Conservation (phyloP, 1,140 invertebrate genomes). For the Bicyclus anynana region DNA sequence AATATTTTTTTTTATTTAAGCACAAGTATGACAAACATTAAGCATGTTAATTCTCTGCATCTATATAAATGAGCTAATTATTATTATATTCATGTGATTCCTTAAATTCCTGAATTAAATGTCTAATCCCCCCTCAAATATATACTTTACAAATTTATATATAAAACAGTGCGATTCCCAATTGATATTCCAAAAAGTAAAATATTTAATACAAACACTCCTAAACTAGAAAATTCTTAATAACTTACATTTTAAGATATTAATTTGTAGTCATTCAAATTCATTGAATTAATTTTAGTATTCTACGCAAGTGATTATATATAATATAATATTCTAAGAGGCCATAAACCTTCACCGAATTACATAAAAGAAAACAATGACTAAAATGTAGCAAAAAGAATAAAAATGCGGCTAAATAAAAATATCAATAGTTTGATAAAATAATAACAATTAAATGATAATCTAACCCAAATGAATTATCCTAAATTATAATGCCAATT, state of each 20-base stretch:
- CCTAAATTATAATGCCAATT: conserved; percentile 18
- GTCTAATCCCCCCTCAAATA: conserved; percentile 38
- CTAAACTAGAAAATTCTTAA: conserved; percentile 28
- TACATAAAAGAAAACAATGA: conserved; percentile 18
- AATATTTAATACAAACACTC: conserved; percentile 23
- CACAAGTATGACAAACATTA: conserved; percentile 67
- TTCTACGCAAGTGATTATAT: background rate
- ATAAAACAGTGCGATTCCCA: conserved; percentile 16
- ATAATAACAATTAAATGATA: conserved; percentile 8
- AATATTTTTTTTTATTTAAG: conserved; percentile 60
- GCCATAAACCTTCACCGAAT: conserved; percentile 27
- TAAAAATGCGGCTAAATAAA: too few species aligned
- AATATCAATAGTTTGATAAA: conserved; percentile 14
- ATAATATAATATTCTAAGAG: conserved; percentile 11
- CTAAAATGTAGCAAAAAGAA: conserved; percentile 1
- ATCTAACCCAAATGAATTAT: too few species aligned
- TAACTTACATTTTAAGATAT: conserved; percentile 19
- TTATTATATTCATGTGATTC: conserved; percentile 25
- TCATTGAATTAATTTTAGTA: background rate
- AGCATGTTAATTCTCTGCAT: conserved; percentile 59
- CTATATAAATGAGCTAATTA: conserved; percentile 39
- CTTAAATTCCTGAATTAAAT: conserved; percentile 39
- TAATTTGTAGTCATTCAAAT: conserved; percentile 20
- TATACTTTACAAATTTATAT: conserved; percentile 50
- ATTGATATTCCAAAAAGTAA: conserved; percentile 21